Evolutionary conservation across 2,888 invertebrate species (phyloP), one percentile per base, ranked within the genome.

Genomic region (Herminia tarsipennalis): DNA sequence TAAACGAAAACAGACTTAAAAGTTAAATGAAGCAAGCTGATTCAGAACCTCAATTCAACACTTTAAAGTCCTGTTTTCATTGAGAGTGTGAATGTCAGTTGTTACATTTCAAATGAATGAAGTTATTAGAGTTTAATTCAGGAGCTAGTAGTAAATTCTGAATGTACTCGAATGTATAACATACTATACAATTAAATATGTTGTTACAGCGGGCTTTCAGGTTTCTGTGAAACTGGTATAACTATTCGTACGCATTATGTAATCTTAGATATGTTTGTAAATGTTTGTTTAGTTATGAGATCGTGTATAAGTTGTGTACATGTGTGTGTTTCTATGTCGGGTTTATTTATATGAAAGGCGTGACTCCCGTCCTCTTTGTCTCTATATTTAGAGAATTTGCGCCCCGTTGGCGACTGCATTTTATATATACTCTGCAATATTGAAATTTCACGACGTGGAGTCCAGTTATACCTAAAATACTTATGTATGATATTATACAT

Each of bases 41-140:
- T 63, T 42, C 51, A 21, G 30, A 47, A 45, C 57, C 56, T 74
- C 64, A 39, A 0, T 0, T 0, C 1, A 21, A 14, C 0, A 1
- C 1, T 0, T 18, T 70, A 78, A 66, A 65, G 63, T 62, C 56
- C 28, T 48, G 43, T 66, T 71, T 78, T 20, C 52, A 20, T 42
- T 59, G 41, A 32, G 32, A 6, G 13, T 18, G 1, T 5, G 12
- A 37, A 21, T 6, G 40, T 38, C 14, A 30, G 45, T 67, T 78
- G 62, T 13, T 52, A 55, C 61, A 33, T 74, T 75, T 58, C 40
- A 39, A 40, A 43, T 42, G 22, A 38, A 35, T 43, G 27, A 48
- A 53, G 64, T 76, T 83, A 78, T 85, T 81, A 82, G 67, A 72
- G 78, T 82, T 86, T 85, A 85, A 80, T 86, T 81, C 79, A 75